These are phyloP conservation scores for Eubucco bourcierii DNA, from an alignment of 2,113 vertebrate species.

Conservation along the genomic window DNA sequence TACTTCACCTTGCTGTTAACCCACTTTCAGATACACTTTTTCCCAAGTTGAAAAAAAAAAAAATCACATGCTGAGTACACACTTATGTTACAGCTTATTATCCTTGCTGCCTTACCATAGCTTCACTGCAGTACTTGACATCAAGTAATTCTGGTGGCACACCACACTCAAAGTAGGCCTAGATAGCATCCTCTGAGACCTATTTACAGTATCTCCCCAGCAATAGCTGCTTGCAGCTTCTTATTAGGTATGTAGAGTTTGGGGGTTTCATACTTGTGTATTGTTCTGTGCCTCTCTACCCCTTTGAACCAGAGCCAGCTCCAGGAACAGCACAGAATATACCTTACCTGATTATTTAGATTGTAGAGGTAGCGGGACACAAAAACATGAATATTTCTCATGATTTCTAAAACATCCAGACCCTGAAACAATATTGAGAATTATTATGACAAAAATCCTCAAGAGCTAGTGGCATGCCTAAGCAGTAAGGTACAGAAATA, in stretches of 20 bases:
- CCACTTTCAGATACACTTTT: background rate
- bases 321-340: background rate
- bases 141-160: background rate
- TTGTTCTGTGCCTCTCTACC: background rate
- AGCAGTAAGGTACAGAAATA: background rate
- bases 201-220: background rate
- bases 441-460: background rate
- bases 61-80: background rate
- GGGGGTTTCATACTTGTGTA: rapidly evolving
- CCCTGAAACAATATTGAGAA: slow-evolving; percentile 79
- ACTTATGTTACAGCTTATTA: background rate
- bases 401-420: slow-evolving; percentile 97
- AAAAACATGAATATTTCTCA: slow-evolving; percentile 99
- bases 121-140: background rate
- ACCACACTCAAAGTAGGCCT: background rate
- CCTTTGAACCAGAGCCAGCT: background rate
- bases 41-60: background rate
- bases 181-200: background rate
- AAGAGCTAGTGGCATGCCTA: background rate
- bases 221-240: background rate
- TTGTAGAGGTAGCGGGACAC: slow-evolving; percentile 98
- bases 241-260: background rate
- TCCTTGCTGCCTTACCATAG: background rate
- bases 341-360: slow-evolving; percentile 94
- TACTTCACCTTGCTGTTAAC: background rate